Base-by-base conservation (phyloP, 2,888 invertebrate species). In the Micropterix aruncella region DNA sequence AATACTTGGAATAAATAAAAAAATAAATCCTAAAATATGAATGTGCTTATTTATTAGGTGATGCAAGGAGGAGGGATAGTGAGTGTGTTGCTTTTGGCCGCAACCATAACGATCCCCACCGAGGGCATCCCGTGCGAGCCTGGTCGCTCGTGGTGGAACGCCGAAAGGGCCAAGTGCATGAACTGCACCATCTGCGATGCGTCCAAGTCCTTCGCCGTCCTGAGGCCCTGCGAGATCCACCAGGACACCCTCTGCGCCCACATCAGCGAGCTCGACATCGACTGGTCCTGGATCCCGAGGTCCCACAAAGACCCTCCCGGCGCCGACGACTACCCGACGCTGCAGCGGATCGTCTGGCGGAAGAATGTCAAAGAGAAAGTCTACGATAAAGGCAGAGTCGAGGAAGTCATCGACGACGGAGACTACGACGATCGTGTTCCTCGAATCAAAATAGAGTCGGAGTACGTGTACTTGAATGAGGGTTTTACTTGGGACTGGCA, bases 221-320 rank as follows among this genome's bases (percentile, higher is more conserved):
- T 80, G 49, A 72, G 78, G 44, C 85, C 86, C 45, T 87, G 86
- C 63, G 81, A 82, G 55, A 64, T 79, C 47, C 81, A 86, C 65
- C 72, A 79, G 48, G 83, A 87, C 63, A 82, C 86, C 38, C 68
- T 79, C 52, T 87, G 87, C 63, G 82, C 80, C 37, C 75, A 81
- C 2, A 66, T 83, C 38, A 72, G 75, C 51, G 77, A 80, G 54
- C 66, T 83, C 51, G 73, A 75, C 54, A 70, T 81, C 52, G 75
- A 75, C 60, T 74, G 77, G 78, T 58, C 76, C 56, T 70, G 73
- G 60, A 57, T 69, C 44, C 59, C 65, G 51, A 61, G 62, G 38
- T 37, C 52, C 40, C 54, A 54, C 16, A 43, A 49, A 12, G 37
- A 48, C 17, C 48, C 43, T 16, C 46, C 43, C 40, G 19, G 18